A percentile compares a stretch with the other conserved stretches of the same genome.
phyloP scores from a whole-genome alignment of 2,113 vertebrate species.

The Heloderma charlesbogerti region DNA sequence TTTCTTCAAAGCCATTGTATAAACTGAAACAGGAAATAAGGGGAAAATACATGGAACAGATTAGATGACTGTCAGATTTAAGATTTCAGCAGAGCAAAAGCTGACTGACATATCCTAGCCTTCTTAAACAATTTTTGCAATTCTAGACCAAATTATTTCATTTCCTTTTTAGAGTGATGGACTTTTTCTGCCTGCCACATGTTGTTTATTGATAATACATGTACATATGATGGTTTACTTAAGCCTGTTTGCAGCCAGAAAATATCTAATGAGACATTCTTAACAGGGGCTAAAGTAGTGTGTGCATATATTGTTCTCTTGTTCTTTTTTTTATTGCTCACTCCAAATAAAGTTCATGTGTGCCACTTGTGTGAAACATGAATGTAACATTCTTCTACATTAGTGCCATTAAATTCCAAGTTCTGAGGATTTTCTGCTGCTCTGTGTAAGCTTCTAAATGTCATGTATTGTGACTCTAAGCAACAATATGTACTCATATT shows the following conservation, averaged over 20 bases:
- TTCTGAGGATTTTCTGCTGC: no score
- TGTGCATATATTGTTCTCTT: no score
- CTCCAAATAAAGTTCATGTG: no score
- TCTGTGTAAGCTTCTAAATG: no score
- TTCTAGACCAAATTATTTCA: neutral
- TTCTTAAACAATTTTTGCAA: neutral
- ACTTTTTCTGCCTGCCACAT: neutral
- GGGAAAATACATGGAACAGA: constrained; percentile 3
- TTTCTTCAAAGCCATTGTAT: constrained; percentile 6
- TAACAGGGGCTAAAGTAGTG: no score
- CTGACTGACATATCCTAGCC: neutral
- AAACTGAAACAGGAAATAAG: neutral
- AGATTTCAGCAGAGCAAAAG: neutral
- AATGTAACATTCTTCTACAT: no score
- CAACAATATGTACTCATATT: no score
- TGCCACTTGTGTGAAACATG: no score
- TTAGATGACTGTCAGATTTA: neutral
- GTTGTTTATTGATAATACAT: neutral
- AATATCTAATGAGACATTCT: no score
- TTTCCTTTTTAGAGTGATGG: neutral
- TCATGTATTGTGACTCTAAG: no score
- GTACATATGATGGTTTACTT: neutral
- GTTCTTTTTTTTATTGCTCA: no score
- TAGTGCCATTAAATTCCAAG: no score
- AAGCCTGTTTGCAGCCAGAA: neutral